phyloP scores from a whole-genome alignment of 23 tunicate genomes.

The Corella eumyota region DNA sequence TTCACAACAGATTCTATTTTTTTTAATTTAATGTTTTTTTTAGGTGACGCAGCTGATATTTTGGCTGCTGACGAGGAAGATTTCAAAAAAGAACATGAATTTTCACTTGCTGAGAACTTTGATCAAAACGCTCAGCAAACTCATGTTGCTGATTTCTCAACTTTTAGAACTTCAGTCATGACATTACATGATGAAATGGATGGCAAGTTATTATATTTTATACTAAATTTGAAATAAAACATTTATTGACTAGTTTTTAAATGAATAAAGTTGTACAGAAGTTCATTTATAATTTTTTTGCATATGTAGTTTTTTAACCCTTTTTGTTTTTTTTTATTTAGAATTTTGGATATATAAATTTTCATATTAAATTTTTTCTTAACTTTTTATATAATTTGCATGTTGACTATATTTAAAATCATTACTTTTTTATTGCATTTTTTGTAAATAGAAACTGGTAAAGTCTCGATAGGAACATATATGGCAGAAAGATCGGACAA shows the following conservation, averaged over 20 bases:
- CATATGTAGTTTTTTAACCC: background rate
- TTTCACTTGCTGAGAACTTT: constrained; percentile 40
- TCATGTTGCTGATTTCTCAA: constrained; percentile 27
- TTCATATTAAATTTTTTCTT: too few relatives aligned
- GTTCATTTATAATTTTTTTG: background rate
- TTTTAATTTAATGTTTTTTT: too few relatives aligned
- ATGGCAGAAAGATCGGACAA: constrained; percentile 71
- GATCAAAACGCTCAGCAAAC: constrained; percentile 3
- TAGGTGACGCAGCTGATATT: constrained; percentile 33
- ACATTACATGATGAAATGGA: constrained; percentile 12
- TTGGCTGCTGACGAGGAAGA: constrained; percentile 51
- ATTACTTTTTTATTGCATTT: background rate
- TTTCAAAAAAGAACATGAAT: constrained; percentile 46
- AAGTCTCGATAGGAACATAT: constrained; percentile 70
- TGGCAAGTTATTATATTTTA: constrained; percentile 1
- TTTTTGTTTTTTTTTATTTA: background rate
- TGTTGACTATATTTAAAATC: too few relatives aligned
- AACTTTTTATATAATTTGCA: too few relatives aligned
- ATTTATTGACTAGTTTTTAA: background rate
- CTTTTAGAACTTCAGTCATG: constrained; percentile 17
- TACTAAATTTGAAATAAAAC: background rate
- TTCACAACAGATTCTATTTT: too few relatives aligned
- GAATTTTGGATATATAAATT: background rate
- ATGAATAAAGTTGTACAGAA: too few relatives aligned
- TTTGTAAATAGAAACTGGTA: constrained; percentile 4